phyloP scores from a whole-genome alignment of 2,888 invertebrate species.

The Dolichopus griseipennis region DNA sequence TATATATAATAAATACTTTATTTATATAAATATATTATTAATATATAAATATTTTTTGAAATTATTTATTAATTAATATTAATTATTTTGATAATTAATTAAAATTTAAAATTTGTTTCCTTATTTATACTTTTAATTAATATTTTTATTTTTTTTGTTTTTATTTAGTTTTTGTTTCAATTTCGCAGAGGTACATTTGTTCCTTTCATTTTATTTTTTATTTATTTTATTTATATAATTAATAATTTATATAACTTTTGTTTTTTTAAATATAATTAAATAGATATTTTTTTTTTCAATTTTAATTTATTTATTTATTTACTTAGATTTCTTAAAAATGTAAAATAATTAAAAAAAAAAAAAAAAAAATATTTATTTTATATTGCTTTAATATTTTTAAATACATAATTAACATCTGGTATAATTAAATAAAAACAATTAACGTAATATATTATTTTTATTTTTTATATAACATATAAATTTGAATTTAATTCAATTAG shows the following conservation, averaged over 20 bases:
- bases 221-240: slow-evolving; percentile 17
- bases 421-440: too few species aligned
- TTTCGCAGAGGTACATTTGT: slow-evolving; percentile 23
- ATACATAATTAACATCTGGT: too few species aligned
- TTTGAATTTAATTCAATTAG: too few species aligned
- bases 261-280: slow-evolving; percentile 15
- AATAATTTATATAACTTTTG: slow-evolving; percentile 18
- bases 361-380: too few species aligned
- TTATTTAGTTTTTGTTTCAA: slow-evolving; percentile 13
- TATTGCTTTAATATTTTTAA: too few species aligned
- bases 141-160: slow-evolving; percentile 12
- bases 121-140: not conserved
- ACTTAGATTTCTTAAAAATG: slow-evolving; percentile 10
- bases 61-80: not conserved
- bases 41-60: not conserved
- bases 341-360: too few species aligned
- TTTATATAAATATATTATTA: not conserved
- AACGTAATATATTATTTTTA: too few species aligned
- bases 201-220: slow-evolving; percentile 19
- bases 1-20: too few species aligned
- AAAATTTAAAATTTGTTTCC: slow-evolving; percentile 4
- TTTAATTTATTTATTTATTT: not conserved
- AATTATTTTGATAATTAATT: not conserved
- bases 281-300: slow-evolving; percentile 7
- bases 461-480: too few species aligned